Base-by-base conservation (phyloP, 2,113 vertebrate species). In the Colistium nudipinnis region DNA sequence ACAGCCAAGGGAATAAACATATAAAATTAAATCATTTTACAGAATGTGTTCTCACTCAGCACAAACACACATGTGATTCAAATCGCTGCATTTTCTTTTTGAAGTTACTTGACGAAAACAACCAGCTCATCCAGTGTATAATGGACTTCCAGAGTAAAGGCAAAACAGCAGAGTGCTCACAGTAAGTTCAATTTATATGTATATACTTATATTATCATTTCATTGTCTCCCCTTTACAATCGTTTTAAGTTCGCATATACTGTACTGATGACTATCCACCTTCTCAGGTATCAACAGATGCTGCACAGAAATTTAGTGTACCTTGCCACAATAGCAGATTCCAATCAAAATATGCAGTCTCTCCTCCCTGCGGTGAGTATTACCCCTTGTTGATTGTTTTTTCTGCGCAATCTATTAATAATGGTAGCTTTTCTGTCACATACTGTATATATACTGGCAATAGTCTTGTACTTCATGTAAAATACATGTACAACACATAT, bases 71-170 rank as follows among this genome's bases (percentile, higher is more conserved):
- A 59, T 9, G 22, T 62, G 24, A 31, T 41, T 6, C 45, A 61
- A 57, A 56, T 54, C 7, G 63, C 7, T 72, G 28, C 27, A 7
- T 52, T 71, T 56, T 22, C 28, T 7, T 87, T n/a, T 92, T 88
- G n/a, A 93, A 99, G 98, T 94, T 99, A 92, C 90, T 99, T 91
- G 98, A 99, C 92, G 98, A 99, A 92, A 99, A 99, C 90, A 99
- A 99, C 83, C 98, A 99, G 82, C 94, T 99, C 75, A 99, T 99
- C 89, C 97, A 99, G 81, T 99, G 97, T 91, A 99, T 99, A 91
- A 98, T 99, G 97, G 98, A 99, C 87, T 99, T 97, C 87, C 98
- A 99, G 91, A 99, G 97, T 92, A 99, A 99, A 94, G 97, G 97
- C 61, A 99, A 99, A 90, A 96, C 96, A 0, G 95, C 96, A 49